Conservation (phyloP, 2,888 invertebrate species). For the Sesamia inferens region DNA sequence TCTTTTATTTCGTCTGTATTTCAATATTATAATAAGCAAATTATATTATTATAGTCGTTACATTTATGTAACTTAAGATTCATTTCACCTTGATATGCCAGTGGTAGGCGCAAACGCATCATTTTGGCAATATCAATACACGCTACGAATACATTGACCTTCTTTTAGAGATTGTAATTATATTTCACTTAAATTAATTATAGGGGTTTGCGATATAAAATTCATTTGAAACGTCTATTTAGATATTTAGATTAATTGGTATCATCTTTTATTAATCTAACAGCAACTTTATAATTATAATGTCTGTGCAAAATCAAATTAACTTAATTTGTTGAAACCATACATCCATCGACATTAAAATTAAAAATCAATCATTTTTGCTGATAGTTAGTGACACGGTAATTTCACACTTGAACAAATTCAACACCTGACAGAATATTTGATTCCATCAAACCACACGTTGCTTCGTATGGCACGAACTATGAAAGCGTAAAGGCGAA, state of each 20-base stretch:
- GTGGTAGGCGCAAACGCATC: slow-evolving; percentile 26
- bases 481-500: slow-evolving; percentile 78
- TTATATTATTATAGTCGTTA: slow-evolving; percentile 46
- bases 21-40: slow-evolving; percentile 25
- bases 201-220: slow-evolving; percentile 6
- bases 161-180: slow-evolving; percentile 33
- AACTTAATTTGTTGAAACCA: neutral
- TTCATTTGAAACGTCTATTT: slow-evolving; percentile 27
- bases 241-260: slow-evolving; percentile 16
- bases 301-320: neutral
- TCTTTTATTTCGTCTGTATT: slow-evolving; percentile 33
- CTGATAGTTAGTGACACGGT: slow-evolving; percentile 22
- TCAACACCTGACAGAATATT: slow-evolving; percentile 28
- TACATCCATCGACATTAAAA: slow-evolving; percentile 7
- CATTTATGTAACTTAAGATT: slow-evolving; percentile 33
- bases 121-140: slow-evolving; percentile 43
- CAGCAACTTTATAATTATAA: neutral
- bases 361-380: slow-evolving; percentile 22
- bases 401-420: slow-evolving; percentile 35
- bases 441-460: slow-evolving; percentile 3
- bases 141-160: slow-evolving; percentile 30
- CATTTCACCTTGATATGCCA: slow-evolving; percentile 55
- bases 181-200: slow-evolving; percentile 41
- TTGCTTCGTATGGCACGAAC: slow-evolving; percentile 46
- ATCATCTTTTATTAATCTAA: neutral